Percentiles rank a stretch among this genome's conserved stretches.
Evolutionary conservation across 1,140 invertebrate genomes (phyloP).

Genomic region (Pomacea maculata): DNA sequence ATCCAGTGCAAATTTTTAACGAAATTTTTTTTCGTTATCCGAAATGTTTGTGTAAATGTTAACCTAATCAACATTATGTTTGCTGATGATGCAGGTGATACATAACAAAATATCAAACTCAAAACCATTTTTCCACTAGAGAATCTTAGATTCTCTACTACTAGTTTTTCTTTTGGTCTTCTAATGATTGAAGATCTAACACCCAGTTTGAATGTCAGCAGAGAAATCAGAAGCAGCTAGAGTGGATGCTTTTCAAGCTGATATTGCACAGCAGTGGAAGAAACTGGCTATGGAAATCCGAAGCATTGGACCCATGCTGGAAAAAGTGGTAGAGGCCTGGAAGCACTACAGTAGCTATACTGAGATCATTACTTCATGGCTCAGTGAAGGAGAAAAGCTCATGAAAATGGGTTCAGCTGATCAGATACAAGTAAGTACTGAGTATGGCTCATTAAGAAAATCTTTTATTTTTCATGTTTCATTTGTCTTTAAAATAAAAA

Average conservation of each 20-base stretch:
- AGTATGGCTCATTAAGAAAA: not conserved
- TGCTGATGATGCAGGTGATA: too few species aligned
- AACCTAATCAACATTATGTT: too few species aligned
- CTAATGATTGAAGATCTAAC: not conserved
- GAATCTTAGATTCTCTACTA: not conserved
- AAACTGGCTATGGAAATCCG: conserved; percentile 88
- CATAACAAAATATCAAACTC: too few species aligned
- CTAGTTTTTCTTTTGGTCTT: not conserved
- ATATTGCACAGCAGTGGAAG: conserved; percentile 88
- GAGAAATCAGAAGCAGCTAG: conserved; percentile 78
- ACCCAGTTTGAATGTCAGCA: conserved; percentile 51
- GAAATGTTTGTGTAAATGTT: too few species aligned
- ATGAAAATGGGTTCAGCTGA: conserved; percentile 80
- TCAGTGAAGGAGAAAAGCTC: conserved; percentile 78
- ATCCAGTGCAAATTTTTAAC: too few species aligned
- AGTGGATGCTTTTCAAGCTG: conserved; percentile 85
- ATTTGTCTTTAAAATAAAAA: too few species aligned
- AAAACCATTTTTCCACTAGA: not conserved
- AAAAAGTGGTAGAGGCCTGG: conserved; percentile 88
- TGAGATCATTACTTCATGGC: conserved; percentile 81
- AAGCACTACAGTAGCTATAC: conserved; percentile 79
- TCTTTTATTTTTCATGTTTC: too few species aligned
- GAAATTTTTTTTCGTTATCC: too few species aligned
- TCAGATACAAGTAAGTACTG: conserved; percentile 19
- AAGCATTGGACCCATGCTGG: conserved; percentile 86